Base-by-base conservation (phyloP, 2,113 vertebrate species). In the Delphinapterus leucas region DNA sequence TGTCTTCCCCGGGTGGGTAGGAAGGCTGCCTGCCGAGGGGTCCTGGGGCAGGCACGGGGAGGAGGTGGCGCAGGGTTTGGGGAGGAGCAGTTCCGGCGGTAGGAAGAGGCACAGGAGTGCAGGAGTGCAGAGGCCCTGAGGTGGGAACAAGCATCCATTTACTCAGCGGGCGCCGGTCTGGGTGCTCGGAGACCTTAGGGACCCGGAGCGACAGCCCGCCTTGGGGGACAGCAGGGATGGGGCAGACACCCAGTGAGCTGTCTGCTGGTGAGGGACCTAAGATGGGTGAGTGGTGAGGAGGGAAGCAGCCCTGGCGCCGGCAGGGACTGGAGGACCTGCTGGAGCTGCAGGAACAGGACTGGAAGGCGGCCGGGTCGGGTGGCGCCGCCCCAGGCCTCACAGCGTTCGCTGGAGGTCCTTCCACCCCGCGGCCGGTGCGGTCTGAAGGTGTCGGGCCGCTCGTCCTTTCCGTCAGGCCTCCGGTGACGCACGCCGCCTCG, bases 11-110 rank as follows among this genome's bases (percentile, higher is more conserved):
- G 76, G 41, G 47, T 23, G 5, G 84, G 38, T 17, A 26, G 84
- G 55, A 31, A 17, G 63, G 15, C 36, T 12, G 15, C 11, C 28
- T n/a, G 73, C 28, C 10, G 2, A 6, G 47, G 53, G 36, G 0
- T 6, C 17, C 14, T 0, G 7, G 21, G 31, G 21, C 15, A 0
- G 41, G 28, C 4, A 1, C 21, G 1, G 0, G 44, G 36, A 77
- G 47, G 71, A 14, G 8, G 28, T 26, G 8, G 33, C 13, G 12
- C 2, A 4, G 33, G n/a, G 2, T 28, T 49, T 6, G 2, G 44
- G 28, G 53, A 74, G 13, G 21, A 36, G 44, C 0, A 0, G 8
- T 20, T 70, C 33, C 8, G 68, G 73, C 73, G 23, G 53, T 8
- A 1, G n/a, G 41, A 25, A 49, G 10, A n/a, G 44, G 49, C 55